Evolutionary conservation across 2,113 vertebrate species (phyloP), one percentile per base, ranked within the genome.

Genomic region (Chloroceryle aenea): DNA sequence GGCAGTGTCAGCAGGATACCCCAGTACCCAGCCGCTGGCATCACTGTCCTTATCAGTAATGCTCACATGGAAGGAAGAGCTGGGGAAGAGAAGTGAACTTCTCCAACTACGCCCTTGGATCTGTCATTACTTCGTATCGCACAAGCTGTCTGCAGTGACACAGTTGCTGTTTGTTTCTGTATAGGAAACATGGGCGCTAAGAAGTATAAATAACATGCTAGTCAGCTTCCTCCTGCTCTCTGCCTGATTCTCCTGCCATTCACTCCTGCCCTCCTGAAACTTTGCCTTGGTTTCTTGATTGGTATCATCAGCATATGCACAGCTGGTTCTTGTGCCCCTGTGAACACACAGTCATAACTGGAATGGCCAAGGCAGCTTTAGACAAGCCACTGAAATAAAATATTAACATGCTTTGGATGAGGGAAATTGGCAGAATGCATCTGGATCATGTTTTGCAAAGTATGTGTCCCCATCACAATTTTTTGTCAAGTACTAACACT

Each of bases 111-210:
- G 82, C 23, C n/a, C 26, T 52, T 12, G 62, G 17, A 40, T 34
- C 32, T 52, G 20, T 22, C 32, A 69, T 30, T 68, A 30, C 36
- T 61, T 40, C 1, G 4, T 53, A 48, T 32, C 43, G 6, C 0
- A 0, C 0, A 0, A 38, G 53, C n/a, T 87, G 29, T n/a, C 42
- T 12, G 17, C 4, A 2, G 3, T 22, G 38, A 38, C 45, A 67
- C 38, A 64, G 43, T 38, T 76, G 21, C 61, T 59, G 5, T 48
- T 78, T 3, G 1, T 43, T 90, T 52, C 45, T 87, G 14, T n/a
- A 6, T 17, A 29, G 32, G n/a, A 63, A 75, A 59, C 26, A 19
- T 0, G 2, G 47, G 17, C 61, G 85, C n/a, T 45, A 71, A 90
- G 13, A 66, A 29, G 13, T 42, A 30, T 12, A 20, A 76, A 61